Base-by-base conservation (phyloP, 2,797 vertebrate genomes). In the Ibycter americanus region DNA sequence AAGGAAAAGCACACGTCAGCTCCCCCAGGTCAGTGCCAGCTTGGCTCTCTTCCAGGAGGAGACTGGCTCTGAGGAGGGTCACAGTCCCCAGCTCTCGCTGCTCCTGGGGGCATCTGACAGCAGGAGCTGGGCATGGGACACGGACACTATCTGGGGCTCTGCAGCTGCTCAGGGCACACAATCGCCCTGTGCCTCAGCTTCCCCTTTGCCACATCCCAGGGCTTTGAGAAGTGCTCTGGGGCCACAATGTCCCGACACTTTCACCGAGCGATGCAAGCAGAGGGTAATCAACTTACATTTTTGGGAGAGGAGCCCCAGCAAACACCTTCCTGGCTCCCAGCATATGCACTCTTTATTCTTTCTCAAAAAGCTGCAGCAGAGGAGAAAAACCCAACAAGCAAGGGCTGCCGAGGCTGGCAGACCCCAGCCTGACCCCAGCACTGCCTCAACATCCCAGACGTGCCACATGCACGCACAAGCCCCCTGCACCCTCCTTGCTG, bases 21-120 rank as follows among this genome's bases (percentile, higher is more conserved):
- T 58, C 15, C n/a, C 10, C 19, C 26, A 36, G 54, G 27, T 23
- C 72, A 78, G 59, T 5, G 0, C 26, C 2, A 0, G 21, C 52
- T 61, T 2, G 0, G 14, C 16, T 87, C 13, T 56, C 47, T 40
- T 47, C 36, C 25, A 63, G 66, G 10, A 78, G 10, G 23, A 26
- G 12, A 58, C 12, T 0, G 0, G 38, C 49, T 59, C 55, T 1
- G 1, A 29, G 14, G 51, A 83, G 10, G 40, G 22, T 67, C 65
- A 52, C 47, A 51, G 42, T n/a, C 19, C 23, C 16, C 42, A 47
- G 55, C 16, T 65, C 31, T 65, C 34, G 47, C 27, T 58, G 68
- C 51, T 76, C 62, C 74, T 36, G 22, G 16, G 8, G 13, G 21
- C 47, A 55, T 59, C 40, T 1, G 5, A 52, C 44, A 77, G 52